These are phyloP conservation scores for Cuculus canorus DNA, from an alignment of 2,797 vertebrate species.

Conservation along the genomic window DNA sequence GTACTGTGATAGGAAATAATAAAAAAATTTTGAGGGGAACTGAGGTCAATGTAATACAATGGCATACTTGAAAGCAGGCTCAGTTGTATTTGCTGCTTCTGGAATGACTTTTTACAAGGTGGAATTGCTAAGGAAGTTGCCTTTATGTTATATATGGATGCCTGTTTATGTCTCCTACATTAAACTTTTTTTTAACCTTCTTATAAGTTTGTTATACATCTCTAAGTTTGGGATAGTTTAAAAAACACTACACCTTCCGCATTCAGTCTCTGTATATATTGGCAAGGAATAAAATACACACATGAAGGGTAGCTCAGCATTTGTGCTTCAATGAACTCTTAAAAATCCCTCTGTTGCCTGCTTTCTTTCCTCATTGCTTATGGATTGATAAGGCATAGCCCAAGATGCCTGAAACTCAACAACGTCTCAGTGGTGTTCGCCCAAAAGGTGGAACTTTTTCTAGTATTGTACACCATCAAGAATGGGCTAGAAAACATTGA, in stretches of 20 bases:
- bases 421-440: neutral
- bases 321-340: neutral
- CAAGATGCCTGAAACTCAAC: neutral
- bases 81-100: neutral
- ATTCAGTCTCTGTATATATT: neutral
- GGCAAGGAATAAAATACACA: neutral
- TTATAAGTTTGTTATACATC: neutral
- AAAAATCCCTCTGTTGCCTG: neutral
- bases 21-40: neutral
- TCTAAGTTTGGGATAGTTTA: neutral
- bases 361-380: neutral
- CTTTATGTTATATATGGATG: neutral
- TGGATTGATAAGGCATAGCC: neutral
- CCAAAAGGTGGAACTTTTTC: neutral
- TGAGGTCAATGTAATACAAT: neutral
- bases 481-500: neutral
- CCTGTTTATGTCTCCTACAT: neutral
- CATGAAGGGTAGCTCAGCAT: neutral
- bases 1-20: neutral
- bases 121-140: neutral
- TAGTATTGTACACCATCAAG: neutral
- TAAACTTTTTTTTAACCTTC: neutral
- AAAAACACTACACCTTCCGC: neutral
- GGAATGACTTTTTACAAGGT: neutral
- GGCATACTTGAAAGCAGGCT: neutral